Percentiles rank a stretch among this genome's conserved stretches.
These are phyloP conservation scores for Rhineura floridana DNA, from an alignment of 2,113 vertebrate genomes.

Conservation along the genomic window DNA sequence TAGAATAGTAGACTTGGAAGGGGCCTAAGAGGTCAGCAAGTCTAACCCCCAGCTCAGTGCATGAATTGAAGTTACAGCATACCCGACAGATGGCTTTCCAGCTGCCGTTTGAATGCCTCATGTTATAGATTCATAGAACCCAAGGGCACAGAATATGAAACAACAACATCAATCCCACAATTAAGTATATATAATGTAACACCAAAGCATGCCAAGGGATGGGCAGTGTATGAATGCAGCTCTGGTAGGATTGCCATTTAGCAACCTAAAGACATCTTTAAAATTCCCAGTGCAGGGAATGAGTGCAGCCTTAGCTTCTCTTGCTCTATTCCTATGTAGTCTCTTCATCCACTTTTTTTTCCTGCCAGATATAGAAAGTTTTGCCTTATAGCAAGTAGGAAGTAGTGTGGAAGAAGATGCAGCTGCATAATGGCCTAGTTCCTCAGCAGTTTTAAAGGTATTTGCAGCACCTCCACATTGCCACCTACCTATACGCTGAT, in stretches of 20 bases:
- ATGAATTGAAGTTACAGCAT: too few species aligned
- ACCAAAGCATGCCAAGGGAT: background rate
- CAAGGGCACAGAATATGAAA: background rate
- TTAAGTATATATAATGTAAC: background rate
- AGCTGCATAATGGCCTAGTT: background rate
- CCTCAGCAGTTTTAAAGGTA: background rate
- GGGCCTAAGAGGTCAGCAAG: too few species aligned
- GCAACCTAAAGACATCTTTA: background rate
- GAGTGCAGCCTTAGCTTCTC: background rate
- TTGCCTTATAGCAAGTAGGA: background rate
- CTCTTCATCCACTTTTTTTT: background rate
- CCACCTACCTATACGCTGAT: background rate
- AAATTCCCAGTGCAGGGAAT: background rate
- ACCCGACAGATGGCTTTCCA: too few species aligned
- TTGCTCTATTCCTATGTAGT: background rate
- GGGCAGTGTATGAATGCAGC: background rate
- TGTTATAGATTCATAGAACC: too few species aligned
- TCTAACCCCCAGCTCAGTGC: too few species aligned
- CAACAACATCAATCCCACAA: background rate
- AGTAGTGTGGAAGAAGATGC: background rate
- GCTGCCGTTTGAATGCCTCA: too few species aligned
- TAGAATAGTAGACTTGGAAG: too few species aligned
- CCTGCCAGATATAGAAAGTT: background rate
- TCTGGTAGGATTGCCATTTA: background rate
- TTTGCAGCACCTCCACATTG: background rate